Base-by-base conservation (phyloP, 2,113 vertebrate genomes). In the Nyctibius bracteatus region DNA sequence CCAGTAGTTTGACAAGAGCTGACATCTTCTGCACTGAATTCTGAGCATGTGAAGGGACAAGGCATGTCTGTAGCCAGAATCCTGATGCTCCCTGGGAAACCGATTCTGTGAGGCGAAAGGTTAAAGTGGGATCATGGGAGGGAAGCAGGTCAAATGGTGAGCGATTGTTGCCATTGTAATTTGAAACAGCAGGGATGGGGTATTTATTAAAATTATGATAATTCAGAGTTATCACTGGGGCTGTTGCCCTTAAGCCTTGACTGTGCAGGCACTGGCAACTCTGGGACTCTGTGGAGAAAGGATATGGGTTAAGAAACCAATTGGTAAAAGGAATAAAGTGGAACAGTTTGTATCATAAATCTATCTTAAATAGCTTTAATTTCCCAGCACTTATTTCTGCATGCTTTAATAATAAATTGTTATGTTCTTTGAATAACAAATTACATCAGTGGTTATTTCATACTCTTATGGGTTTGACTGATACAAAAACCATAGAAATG, bases 101-200 rank as follows among this genome's bases (percentile, higher is more conserved):
- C 30, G 81, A 90, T 85, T 51, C 63, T 71, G 92, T 97, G 98
- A 98, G 96, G 94, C 71, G 52, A 82, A 47, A 97, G 97, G 94
- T 96, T 55, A 33, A 74, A 96, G 93, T 92, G 95, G 97, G 95
- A 98, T 92, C 97, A 98, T 98, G 98, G 98, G 98, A 97, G 98
- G 98, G 97, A 98, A 98, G 90, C 98, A 98, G 96, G 98, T 98
- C 95, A 98, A 98, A 98, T 98, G 98, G 98, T 98, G 97, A 98
- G 98, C 96, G 27, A 59, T 41, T 18, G 81, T 92, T 87, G 75
- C 41, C 70, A 1, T 77, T 80, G 88, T 90, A 4, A 23, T 78
- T 27, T 47, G 47, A 24, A 83, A 14, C 77, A 37, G 91, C 83
- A 31, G 92, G 92, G 89, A 27, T 30, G 85, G 83, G 81, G 41